A percentile compares a stretch with the other conserved stretches of the same genome.
Evolutionary conservation across 2,113 vertebrate genomes (phyloP).

Genomic region (Rhipidura dahli): DNA sequence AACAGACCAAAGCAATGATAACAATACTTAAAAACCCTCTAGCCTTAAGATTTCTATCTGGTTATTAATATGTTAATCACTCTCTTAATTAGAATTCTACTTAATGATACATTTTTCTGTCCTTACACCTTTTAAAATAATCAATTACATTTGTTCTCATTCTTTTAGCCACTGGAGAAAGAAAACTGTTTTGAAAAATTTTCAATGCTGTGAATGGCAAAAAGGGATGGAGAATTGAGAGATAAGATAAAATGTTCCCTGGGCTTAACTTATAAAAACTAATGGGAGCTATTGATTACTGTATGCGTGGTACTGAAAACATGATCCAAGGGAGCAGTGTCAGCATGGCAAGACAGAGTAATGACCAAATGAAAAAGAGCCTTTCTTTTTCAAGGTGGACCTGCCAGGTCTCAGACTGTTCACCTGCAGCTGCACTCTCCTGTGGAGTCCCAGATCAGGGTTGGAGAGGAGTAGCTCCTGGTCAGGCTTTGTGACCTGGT

Average conservation of each 20-base stretch:
- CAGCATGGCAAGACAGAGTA: background rate
- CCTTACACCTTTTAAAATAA: slow-evolving; percentile 21
- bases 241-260: slow-evolving; percentile 29
- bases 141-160: slow-evolving; percentile 43
- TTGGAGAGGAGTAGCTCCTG: background rate
- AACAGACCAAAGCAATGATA: background rate
- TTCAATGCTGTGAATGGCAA: background rate
- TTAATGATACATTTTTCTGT: slow-evolving; percentile 25
- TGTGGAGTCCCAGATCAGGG: background rate
- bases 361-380: background rate
- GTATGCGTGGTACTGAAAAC: slow-evolving; percentile 27
- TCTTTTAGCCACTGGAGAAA: slow-evolving; percentile 8
- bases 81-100: slow-evolving; percentile 44
- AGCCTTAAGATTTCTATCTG: background rate
- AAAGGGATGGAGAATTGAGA: background rate
- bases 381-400: background rate
- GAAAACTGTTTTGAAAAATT: background rate
- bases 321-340: background rate
- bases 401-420: background rate
- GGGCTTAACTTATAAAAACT: slow-evolving; percentile 43
- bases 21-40: background rate
- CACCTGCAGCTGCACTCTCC: background rate
- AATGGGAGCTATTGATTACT: slow-evolving; percentile 36
- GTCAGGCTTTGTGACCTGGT: background rate
- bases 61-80: slow-evolving; percentile 50